Conservation (phyloP, 2,888 invertebrate species). For the Pammene aurita region DNA sequence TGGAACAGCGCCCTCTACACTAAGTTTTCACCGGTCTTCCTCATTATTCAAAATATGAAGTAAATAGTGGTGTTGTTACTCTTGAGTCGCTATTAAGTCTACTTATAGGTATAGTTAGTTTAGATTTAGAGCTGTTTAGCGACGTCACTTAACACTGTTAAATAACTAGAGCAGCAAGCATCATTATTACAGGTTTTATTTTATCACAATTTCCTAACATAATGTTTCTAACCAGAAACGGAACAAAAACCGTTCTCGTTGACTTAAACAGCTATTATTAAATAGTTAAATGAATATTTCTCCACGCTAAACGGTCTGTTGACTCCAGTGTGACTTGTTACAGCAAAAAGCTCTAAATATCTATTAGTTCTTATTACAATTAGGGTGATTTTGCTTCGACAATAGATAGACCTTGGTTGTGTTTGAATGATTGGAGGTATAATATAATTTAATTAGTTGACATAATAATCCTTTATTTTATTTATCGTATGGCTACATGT, state of each 20-base stretch:
- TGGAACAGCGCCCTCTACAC: no score
- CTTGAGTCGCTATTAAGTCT: no score
- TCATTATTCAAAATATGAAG: no score
- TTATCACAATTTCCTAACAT: conserved; percentile 15
- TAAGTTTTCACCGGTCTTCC: no score
- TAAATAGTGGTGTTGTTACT: no score
- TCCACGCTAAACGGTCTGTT: conserved; percentile 20
- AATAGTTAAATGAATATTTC: conserved; percentile 26
- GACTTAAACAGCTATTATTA: conserved; percentile 6
- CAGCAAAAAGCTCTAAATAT: conserved; percentile 10
- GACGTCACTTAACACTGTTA: neutral
- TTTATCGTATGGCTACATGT: no score
- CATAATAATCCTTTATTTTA: no score
- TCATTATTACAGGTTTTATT: conserved; percentile 6
- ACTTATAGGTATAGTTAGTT: no score
- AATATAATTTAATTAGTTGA: neutral
- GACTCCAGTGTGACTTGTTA: neutral
- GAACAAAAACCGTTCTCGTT: conserved; percentile 15
- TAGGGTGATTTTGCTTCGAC: neutral
- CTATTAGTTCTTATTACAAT: neutral
- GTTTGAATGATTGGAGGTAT: conserved; percentile 5
- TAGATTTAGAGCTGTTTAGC: no score
- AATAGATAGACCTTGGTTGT: neutral
- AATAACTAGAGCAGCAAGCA: conserved; percentile 8
- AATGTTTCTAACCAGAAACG: conserved; percentile 14